Evolutionary conservation across 1,140 invertebrate genomes (phyloP).

Genomic region (Lineus longissimus): DNA sequence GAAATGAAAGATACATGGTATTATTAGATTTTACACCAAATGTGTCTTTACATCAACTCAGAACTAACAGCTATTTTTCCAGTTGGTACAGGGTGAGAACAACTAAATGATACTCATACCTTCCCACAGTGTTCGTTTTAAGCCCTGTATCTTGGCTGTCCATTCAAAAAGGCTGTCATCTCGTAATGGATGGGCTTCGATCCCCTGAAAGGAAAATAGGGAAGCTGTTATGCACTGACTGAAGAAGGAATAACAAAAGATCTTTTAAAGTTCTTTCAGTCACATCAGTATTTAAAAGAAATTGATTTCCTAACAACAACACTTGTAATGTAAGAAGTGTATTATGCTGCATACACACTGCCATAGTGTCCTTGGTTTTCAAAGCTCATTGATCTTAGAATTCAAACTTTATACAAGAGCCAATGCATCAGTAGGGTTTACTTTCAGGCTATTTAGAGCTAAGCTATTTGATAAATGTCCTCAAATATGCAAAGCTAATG

Average conservation of each 20-base stretch:
- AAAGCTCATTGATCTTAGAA: too few relatives aligned
- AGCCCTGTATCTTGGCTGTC: conserved; percentile 42
- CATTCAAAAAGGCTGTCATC: conserved; percentile 48
- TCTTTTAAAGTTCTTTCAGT: neutral
- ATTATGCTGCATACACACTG: too few relatives aligned
- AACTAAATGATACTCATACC: conserved; percentile 23
- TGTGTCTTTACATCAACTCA: neutral
- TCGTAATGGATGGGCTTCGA: conserved; percentile 36
- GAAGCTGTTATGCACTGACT: neutral
- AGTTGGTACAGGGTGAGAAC: neutral
- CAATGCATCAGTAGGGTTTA: too few relatives aligned
- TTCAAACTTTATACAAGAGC: too few relatives aligned
- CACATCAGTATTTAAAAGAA: too few relatives aligned
- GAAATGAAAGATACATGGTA: conserved; percentile 15
- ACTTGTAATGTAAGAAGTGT: conserved; percentile 1
- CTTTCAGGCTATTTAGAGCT: too few relatives aligned
- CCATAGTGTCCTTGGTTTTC: too few relatives aligned
- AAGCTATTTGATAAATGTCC: too few relatives aligned
- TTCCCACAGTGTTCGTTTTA: conserved; percentile 43
- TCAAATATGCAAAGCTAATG: too few relatives aligned
- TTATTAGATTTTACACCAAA: neutral
- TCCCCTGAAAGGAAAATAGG: conserved; percentile 32
- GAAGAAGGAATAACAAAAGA: neutral
- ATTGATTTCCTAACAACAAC: neutral
- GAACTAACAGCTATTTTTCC: neutral